Percentiles rank a stretch among this genome's conserved stretches.
Conservation (phyloP, 2,113 vertebrate species). For the Aplodontia rufa region DNA sequence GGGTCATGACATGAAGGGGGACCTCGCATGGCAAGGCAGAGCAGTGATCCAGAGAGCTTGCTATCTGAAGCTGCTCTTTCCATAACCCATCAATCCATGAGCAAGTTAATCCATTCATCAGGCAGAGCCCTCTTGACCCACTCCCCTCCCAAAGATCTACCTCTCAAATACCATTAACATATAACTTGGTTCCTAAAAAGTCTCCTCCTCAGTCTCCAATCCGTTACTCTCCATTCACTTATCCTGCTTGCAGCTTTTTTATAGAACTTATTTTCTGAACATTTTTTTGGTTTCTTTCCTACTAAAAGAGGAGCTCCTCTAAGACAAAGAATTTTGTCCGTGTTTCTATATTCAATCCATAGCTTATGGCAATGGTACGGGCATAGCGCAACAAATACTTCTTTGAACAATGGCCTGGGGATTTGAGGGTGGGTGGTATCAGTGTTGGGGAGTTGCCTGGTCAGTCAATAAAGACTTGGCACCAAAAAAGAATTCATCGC, state of each 20-base stretch:
- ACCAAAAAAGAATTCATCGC: background rate
- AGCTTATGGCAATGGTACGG: background rate
- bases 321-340: background rate
- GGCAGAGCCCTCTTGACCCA: background rate
- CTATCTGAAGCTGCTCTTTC: background rate
- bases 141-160: background rate
- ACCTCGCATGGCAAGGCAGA: background rate
- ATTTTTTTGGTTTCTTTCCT: background rate
- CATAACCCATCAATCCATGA: background rate
- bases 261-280: background rate
- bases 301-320: background rate
- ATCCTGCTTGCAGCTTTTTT: background rate
- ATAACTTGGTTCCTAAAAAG: background rate
- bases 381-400: background rate
- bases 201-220: background rate
- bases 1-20: background rate
- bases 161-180: background rate
- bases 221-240: background rate
- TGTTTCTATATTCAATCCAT: background rate
- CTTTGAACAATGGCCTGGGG: background rate
- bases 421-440: background rate
- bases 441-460: background rate
- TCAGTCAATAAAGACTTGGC: background rate
- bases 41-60: background rate
- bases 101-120: background rate